These are phyloP conservation scores for Macroteleia sp. DNA, from an alignment of 2,888 invertebrate species.

Conservation along the genomic window DNA sequence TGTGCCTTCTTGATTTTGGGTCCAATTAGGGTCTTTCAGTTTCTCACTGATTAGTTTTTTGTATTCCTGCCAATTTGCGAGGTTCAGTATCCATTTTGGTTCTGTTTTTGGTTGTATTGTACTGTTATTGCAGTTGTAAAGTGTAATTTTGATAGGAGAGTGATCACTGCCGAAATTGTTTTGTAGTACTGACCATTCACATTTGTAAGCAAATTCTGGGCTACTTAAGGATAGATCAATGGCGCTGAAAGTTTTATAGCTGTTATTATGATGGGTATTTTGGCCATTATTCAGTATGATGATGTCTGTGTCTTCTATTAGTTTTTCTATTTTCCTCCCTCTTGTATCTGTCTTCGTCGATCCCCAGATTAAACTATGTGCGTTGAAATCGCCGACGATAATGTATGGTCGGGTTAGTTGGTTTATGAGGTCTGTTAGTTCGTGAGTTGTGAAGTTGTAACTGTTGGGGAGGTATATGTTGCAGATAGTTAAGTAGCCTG, in stretches of 20 bases:
- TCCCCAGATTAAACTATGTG: constrained; percentile 58
- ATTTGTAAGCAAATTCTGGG: constrained; percentile 10
- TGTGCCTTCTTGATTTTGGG: neutral
- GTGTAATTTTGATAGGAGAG: constrained; percentile 52
- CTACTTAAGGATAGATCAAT: constrained; percentile 62
- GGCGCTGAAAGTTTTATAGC: constrained; percentile 22
- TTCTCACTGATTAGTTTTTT: constrained; percentile 8
- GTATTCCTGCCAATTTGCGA: constrained; percentile 54
- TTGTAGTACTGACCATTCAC: neutral
- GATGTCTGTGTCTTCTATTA: neutral
- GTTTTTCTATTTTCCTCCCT: constrained; percentile 61
- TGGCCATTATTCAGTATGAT: constrained; percentile 32
- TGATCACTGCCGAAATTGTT: constrained; percentile 60
- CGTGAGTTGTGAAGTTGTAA: constrained; percentile 5
- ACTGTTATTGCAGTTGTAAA: too few relatives aligned
- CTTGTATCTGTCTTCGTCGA: constrained; percentile 53
- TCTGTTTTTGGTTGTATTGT: neutral
- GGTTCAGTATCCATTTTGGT: constrained; percentile 56
- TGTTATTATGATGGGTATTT: constrained; percentile 58
- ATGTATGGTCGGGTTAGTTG: constrained; percentile 53
- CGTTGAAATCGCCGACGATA: constrained; percentile 66
- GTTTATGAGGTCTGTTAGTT: neutral
- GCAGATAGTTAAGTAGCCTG: constrained; percentile 17
- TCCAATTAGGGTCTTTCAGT: neutral
- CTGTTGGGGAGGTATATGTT: constrained; percentile 39